These are phyloP conservation scores for Amazona ochrocephala DNA, from an alignment of 2,797 vertebrate species.

Conservation along the genomic window DNA sequence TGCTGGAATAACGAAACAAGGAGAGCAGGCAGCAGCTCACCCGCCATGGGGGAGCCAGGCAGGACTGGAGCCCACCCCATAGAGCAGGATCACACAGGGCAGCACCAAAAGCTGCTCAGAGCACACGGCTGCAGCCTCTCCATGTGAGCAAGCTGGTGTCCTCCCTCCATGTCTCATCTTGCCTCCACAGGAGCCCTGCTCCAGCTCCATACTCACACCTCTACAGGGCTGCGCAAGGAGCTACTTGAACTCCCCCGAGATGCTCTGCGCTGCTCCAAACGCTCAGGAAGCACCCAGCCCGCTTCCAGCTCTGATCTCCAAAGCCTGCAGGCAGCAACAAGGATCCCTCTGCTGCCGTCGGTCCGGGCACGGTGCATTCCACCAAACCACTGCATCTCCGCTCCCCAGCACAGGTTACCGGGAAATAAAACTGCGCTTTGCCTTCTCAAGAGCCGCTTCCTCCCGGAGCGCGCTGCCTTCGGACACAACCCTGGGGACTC, in stretches of 20 bases:
- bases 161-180: fast-evolving
- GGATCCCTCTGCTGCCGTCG: not conserved
- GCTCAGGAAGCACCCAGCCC: not conserved
- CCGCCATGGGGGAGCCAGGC: not conserved
- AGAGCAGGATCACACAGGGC: not conserved
- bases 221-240: fast-evolving
- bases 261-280: not conserved
- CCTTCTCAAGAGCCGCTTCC: not conserved
- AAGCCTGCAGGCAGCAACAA: not conserved
- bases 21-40: not conserved
- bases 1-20: not conserved
- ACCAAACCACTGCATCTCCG: not conserved
- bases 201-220: not conserved
- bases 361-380: not conserved
- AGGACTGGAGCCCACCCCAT: not conserved
- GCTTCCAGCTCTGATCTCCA: not conserved
- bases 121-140: not conserved
- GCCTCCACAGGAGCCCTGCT: not conserved
- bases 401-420: not conserved
- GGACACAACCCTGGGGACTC: not conserved
- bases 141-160: fast-evolving
- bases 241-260: not conserved
- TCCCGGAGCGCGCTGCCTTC: not conserved
- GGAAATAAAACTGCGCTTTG: slow-evolving; percentile 14
- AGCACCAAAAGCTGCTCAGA: not conserved